Evolutionary conservation across 2,797 vertebrate species (phyloP).

Genomic region (Meriones psammophilus): DNA sequence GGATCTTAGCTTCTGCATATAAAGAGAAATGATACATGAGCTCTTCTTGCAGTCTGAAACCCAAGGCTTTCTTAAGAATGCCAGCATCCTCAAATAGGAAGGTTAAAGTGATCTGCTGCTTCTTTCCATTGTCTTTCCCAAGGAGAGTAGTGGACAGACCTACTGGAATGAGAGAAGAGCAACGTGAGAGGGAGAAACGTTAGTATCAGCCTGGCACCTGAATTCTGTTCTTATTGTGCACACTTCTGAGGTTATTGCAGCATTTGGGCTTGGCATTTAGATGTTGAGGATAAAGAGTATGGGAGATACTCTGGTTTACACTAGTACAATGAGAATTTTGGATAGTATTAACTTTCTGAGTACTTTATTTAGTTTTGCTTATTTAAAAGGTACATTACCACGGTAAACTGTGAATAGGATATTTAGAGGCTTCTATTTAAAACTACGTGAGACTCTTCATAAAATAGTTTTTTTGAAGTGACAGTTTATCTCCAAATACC

Average conservation of each 20-base stretch:
- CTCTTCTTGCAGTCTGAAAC: neutral
- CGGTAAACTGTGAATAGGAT: slow-evolving; percentile 73
- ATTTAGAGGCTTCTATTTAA: slow-evolving; percentile 78
- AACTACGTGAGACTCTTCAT: slow-evolving; percentile 37
- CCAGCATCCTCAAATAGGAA: neutral
- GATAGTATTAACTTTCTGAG: slow-evolving; percentile 70
- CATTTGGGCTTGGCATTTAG: neutral
- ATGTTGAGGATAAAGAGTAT: slow-evolving; percentile 47
- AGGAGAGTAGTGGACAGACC: neutral
- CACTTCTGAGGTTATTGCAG: neutral
- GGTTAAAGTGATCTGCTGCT: neutral
- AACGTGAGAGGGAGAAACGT: neutral
- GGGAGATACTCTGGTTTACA: slow-evolving; percentile 43
- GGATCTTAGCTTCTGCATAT: neutral
- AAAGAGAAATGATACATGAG: neutral
- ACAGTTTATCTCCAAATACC: slow-evolving; percentile 60
- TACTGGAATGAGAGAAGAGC: neutral
- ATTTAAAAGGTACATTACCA: slow-evolving; percentile 72
- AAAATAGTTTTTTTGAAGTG: slow-evolving; percentile 47
- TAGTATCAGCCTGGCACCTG: neutral
- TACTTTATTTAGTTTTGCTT: slow-evolving; percentile 76
- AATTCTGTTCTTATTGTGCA: neutral
- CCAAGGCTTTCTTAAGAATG: neutral
- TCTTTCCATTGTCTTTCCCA: neutral
- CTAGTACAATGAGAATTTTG: slow-evolving; percentile 29